Evolutionary conservation across 2,113 vertebrate genomes (phyloP), one percentile per base, ranked within the genome.

Genomic region (Potamarius usumacintae): DNA sequence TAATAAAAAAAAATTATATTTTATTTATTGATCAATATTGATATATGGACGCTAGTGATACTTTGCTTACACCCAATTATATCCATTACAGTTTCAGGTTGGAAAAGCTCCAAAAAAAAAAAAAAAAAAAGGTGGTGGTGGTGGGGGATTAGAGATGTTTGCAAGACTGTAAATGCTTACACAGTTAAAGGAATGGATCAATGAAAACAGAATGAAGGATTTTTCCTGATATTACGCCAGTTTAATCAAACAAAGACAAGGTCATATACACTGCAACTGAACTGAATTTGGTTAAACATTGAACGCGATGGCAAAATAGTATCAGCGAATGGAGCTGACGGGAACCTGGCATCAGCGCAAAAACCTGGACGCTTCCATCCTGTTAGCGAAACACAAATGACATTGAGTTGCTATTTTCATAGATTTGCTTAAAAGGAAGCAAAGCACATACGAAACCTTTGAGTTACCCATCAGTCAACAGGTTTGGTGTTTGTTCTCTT

Each of bases 401-500:
- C 74, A 77, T 1, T 1, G 10, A 52, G 20, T 50, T n/a, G 76
- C 25, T 55, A 79, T 79, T 79, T 79, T 55, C 78, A 42, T 58
- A 80, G 55, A 80, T 80, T 80, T 80, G 27, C 9, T 58, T 30
- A 79, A 1, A 55, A 79, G 76, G 52, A 79, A 55, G 76, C 14
- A 27, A 79, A 79, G 25, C 25, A 55, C 8, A n/a, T 7, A 55
- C 76, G 55, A 55, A 78, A 55, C 6, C 50, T 58, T 58, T 58
- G 78, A 55, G 11, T 52, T n/a, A 77, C 10, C 72, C 25, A 79
- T 80, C 53, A 80, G 78, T 7, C 50, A 58, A 14, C 4, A 80
- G 12, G 14, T 57, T 7, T 30, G 27, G 2, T 20, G 78, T 20
- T 34, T 58, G 78, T 10, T 58, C 27, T 80, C n/a, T 55, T 80